Evolutionary conservation across 2,797 vertebrate genomes (phyloP).

Genomic region (Anguilla obscura): DNA sequence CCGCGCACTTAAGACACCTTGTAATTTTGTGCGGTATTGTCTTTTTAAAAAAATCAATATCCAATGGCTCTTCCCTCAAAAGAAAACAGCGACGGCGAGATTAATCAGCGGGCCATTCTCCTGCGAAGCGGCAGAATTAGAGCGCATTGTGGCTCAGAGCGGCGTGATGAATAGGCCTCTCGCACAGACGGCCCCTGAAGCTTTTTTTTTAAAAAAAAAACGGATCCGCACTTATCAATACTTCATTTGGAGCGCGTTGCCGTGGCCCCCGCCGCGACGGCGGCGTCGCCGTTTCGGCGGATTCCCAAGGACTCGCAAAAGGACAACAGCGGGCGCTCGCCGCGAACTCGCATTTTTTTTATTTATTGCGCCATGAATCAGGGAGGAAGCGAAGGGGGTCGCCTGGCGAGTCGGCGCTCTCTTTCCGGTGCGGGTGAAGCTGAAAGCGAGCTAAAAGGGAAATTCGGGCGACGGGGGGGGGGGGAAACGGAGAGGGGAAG

Average conservation of each 20-base stretch:
- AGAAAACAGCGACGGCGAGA: neutral
- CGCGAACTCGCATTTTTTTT: neutral
- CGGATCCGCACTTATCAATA: constrained; percentile 21
- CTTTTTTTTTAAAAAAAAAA: neutral
- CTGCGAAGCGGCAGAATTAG: neutral
- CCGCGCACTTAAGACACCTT: neutral
- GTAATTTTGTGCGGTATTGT: neutral
- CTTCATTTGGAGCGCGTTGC: neutral
- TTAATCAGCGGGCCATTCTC: constrained; percentile 12
- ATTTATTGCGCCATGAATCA: constrained; percentile 6
- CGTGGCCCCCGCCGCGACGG: neutral
- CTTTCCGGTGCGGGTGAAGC: neutral
- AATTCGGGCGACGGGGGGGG: neutral
- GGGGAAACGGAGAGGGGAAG: neutral
- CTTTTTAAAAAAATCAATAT: neutral
- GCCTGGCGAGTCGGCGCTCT: neutral
- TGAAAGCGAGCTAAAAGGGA: neutral
- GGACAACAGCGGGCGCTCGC: neutral
- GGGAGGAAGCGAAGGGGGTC: neutral
- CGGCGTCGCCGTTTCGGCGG: neutral
- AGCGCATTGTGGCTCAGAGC: neutral
- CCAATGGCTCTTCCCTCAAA: neutral
- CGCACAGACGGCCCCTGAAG: neutral
- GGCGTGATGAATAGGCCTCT: neutral
- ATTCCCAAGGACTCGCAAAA: neutral